Evolutionary conservation across 2,888 invertebrate genomes (phyloP), one percentile per base, ranked within the genome.

Genomic region (Lamproptera curius): DNA sequence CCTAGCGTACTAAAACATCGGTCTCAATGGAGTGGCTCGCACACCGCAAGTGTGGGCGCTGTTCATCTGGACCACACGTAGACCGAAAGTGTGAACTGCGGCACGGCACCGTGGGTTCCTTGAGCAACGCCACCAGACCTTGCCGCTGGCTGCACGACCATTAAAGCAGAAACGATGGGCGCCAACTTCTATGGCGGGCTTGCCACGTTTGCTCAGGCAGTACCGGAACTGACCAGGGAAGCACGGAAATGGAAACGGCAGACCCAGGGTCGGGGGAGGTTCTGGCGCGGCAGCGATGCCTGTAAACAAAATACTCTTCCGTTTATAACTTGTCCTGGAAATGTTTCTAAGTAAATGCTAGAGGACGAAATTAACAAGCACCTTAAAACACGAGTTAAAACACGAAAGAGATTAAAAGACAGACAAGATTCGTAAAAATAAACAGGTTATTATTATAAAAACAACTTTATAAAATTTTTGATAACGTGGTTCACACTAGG

Each of bases 71-170:
- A 87, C 87, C 38, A 87, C 86, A 40, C 86, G 75, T 43, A 86
- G 59, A 1, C 87, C 87, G 58, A 87, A 86, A 8, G 87, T 87
- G 63, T 87, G 87, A 6, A 87, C 86, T 11, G 87, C 87, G 42
- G 87, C 87, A 16, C 87, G 72, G 58, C 87, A 87, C 23, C 87
- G 82, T 0, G 87, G 87, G 62, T 87, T 87, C 31, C 87, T 71
- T 39, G 86, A 86, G 58, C 87, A 87, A 0, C 87, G 76, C 87
- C 87, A 87, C 87, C 87, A 86, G 23, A 87, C 86, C 62, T 87
- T 87, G 47, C 86, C 87, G 54, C 86, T 85, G 16, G 86, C 87
- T 3, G 87, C 86, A 37, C 86, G 80, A 3, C 86, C 87, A 60
- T 88, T 86, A 63, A 85, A 86, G 61, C 86, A 88, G 59, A 88